Base-by-base conservation (phyloP, 1,140 invertebrate species). In the Leptinotarsa lineolata region DNA sequence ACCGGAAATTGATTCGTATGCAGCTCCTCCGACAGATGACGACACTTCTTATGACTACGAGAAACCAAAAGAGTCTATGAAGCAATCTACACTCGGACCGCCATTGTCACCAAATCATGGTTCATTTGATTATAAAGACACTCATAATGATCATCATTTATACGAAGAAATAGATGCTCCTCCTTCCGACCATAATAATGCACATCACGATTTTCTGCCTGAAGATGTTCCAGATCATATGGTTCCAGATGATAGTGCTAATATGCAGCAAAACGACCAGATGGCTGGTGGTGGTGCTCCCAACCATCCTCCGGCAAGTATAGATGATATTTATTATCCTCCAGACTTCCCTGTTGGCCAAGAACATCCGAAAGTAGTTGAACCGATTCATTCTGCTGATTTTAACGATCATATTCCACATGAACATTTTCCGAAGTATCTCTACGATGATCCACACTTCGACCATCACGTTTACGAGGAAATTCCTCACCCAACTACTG, bases 401-500 rank as follows among this genome's bases (percentile, higher is more conserved):
- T 24, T 70, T 18, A 22, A 63, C 24, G 66, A 72, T 63, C 24
- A n/a, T 11, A 54, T 46, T 54, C 16, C 48, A 44, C 44, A 76
- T 2, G 54, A 76, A 30, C 72, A 76, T 4, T 78, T 78, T 69
- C 77, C 77, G 12, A 64, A 72, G 22, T 78, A 78, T 48, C 48
- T 78, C 2, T 78, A 76, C 24, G 74, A 68, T 69, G 72, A 74
- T 70, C 75, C 73, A 20, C 75, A 76, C 68, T 73, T 75, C 72
- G 84, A 86, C 73, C 80, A 85, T 74, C 85, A 88, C 77, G 78
- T 87, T 73, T 77, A 87, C 72, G 69, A 86, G 77, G 79, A 84
- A 77, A 81, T 87, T 71, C 81, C 83, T 11, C 84, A 83, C 8
- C 78, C 86, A 6, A 86, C 88, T 11, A 86, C 87, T 24, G 80